Evolutionary conservation across 2,797 vertebrate genomes (phyloP), one percentile per base, ranked within the genome.

Genomic region (Galagoides demidoff): DNA sequence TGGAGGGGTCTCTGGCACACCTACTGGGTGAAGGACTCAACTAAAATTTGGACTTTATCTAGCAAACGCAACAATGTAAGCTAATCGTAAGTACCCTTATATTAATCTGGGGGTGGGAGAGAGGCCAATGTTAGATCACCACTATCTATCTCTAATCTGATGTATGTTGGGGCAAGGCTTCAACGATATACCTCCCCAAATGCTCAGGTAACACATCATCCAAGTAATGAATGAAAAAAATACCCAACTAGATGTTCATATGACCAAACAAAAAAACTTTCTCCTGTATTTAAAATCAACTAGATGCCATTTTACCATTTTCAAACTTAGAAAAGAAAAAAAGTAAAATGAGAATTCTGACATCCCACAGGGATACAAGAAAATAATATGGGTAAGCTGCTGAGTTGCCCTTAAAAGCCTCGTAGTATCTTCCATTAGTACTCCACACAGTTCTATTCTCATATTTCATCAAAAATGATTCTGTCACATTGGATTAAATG

Each of bases 241-340:
- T 74, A 31, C 16, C 63, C 31, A 34, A n/a, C 37, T 49, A 31
- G 16, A 78, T 31, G 25, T n/a, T 57, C 0, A 37, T 64, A 52
- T 5, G 4, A 82, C 39, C 11, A 77, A 82, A 89, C 83, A 83
- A 27, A 49, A 64, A 55, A 6, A 82, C 23, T 87, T 82, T 85
- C 5, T 78, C 76, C 49, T 64, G n/a, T 14, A 89, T 29, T 83
- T 43, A 73, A 66, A 87, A 68, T 43, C 45, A 49, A 45, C 16
- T n/a, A 87, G 59, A 61, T 81, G 37, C 49, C 22, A 73, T 43
- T 83, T 90, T 45, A 83, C 25, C 73, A 78, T 43, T 94, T 87
- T 92, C 52, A 71, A 94, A 92, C 37, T 59, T 89, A 31, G 66
- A 89, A 85, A 22, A 49, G 49, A 19, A 90, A 85, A 88, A 88